Evolutionary conservation across 1,140 invertebrate species (phyloP).

Genomic region (Lepidurus apus): DNA sequence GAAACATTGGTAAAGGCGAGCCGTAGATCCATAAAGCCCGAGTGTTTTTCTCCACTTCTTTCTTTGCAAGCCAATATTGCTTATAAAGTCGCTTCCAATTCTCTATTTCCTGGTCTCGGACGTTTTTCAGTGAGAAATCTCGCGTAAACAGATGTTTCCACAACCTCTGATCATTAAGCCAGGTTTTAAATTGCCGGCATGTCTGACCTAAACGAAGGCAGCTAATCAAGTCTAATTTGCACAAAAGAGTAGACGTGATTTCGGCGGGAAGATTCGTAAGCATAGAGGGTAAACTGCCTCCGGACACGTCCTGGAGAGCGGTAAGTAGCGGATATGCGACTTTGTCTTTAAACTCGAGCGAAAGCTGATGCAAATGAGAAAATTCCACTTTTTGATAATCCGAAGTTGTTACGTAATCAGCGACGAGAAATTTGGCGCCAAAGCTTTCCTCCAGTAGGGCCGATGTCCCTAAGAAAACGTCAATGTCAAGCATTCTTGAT

Average conservation of each 20-base stretch:
- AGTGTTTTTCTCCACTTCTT: background rate
- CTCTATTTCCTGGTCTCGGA: background rate
- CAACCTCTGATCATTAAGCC: background rate
- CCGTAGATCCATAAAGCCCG: background rate
- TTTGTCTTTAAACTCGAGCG: background rate
- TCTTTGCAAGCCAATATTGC: background rate
- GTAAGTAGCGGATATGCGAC: background rate
- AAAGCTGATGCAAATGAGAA: background rate
- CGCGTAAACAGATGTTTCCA: background rate
- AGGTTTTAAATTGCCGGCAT: background rate
- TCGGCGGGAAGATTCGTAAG: constrained; percentile 3
- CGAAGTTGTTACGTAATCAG: background rate
- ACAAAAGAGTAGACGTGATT: background rate
- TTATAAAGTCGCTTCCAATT: background rate
- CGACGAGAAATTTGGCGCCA: background rate
- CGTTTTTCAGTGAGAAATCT: background rate
- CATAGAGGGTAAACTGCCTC: background rate
- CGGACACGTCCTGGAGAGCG: background rate
- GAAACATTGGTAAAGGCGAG: background rate
- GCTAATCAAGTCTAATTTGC: background rate
- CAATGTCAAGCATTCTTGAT: background rate
- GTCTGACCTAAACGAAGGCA: background rate
- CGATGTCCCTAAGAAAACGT: background rate
- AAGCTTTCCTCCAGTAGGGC: background rate
- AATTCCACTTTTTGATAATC: background rate